Evolutionary conservation across 64 coral and sea anemone species (phyloP).

Genomic region (Astreopora myriophthalma): DNA sequence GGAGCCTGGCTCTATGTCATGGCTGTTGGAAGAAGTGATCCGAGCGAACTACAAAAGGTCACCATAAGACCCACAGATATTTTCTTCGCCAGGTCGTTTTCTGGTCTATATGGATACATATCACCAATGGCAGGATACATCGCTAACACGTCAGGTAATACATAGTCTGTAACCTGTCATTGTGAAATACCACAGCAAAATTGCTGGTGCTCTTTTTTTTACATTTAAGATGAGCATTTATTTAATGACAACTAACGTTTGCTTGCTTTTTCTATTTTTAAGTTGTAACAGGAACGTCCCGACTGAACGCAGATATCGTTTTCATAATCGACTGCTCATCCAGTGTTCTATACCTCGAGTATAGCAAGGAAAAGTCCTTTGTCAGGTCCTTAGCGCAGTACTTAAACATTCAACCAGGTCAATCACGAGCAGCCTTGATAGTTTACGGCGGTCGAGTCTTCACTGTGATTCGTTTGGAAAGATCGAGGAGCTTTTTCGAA

Average conservation of each 20-base stretch:
- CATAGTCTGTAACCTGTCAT: no score
- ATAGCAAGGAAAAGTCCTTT: constrained; percentile 48
- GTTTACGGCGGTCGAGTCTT: constrained; percentile 21
- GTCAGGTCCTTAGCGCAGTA: constrained; percentile 45
- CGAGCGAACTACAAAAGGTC: neutral
- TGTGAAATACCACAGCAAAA: no score
- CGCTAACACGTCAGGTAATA: constrained; percentile 37
- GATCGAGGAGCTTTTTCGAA: neutral
- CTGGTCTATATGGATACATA: constrained; percentile 17
- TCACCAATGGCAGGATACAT: constrained; percentile 18
- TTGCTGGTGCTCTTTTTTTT: neutral
- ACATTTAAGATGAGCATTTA: no score
- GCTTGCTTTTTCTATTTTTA: neutral
- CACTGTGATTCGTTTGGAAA: neutral
- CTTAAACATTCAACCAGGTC: constrained; percentile 60
- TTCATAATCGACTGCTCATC: constrained; percentile 82
- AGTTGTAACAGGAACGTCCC: constrained; percentile 17
- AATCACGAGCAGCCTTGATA: constrained; percentile 47
- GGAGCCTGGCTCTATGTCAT: constrained; percentile 62
- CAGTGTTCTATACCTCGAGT: constrained; percentile 36
- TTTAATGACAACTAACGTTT: no score
- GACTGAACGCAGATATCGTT: constrained; percentile 63
- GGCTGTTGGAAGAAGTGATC: constrained; percentile 27
- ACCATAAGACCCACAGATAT: constrained; percentile 57
- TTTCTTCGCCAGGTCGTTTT: constrained; percentile 55